Evolutionary conservation across 2,797 vertebrate genomes (phyloP).

Genomic region (Forpus xanthops): DNA sequence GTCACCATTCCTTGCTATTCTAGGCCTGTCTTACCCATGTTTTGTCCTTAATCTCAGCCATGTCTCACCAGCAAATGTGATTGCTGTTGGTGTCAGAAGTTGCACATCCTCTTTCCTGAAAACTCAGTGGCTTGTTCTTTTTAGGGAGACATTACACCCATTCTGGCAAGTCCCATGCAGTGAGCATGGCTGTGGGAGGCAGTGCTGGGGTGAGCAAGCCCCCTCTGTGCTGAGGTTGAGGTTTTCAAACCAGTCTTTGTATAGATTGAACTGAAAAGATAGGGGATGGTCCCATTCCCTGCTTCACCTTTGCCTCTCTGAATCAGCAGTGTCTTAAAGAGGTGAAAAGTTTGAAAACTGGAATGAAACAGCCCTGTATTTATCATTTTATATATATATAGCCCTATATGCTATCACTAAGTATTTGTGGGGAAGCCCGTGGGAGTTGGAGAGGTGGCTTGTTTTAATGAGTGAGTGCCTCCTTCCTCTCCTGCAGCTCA

Average conservation of each 20-base stretch:
- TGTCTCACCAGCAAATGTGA: background rate
- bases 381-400: too few species aligned
- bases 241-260: background rate
- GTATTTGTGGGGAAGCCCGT: background rate
- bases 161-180: background rate
- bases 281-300: background rate
- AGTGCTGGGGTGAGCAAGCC: too few species aligned
- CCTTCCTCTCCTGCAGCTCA: background rate
- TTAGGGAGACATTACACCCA: background rate
- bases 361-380: background rate
- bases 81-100: background rate
- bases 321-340: background rate
- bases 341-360: background rate
- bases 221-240: background rate
- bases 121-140: rapidly evolving
- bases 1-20: background rate
- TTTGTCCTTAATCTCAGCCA: background rate
- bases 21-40: background rate
- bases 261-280: background rate
- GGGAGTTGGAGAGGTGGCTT: background rate
- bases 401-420: background rate
- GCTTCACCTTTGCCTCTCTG: background rate
- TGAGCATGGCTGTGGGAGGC: rapidly evolving
- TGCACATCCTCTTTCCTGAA: background rate
- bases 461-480: background rate